A percentile compares a stretch with the other conserved stretches of the same genome.
Conservation (phyloP, 2,113 vertebrate genomes). For the Xyrauchen texanus region DNA sequence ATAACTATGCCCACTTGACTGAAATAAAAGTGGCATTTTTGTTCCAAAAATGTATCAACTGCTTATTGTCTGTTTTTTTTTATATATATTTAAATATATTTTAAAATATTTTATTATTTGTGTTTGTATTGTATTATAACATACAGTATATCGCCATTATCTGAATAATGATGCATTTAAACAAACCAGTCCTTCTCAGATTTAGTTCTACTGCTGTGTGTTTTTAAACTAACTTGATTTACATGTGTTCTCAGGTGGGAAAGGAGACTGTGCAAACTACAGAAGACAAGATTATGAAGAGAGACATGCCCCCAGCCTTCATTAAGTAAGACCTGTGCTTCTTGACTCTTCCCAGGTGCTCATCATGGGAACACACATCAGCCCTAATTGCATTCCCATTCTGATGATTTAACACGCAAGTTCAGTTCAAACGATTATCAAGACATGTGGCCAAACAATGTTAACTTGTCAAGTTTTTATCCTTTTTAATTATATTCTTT, state of each 20-base stretch:
- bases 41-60: too few relatives aligned
- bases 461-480: not conserved
- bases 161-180: too few relatives aligned
- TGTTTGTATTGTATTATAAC: too few relatives aligned
- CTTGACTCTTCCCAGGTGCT: constrained; percentile 12
- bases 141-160: too few relatives aligned
- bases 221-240: constrained; percentile 26
- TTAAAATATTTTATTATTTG: too few relatives aligned
- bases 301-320: constrained; percentile 98
- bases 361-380: constrained; percentile 21
- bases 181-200: not conserved
- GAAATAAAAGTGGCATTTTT: too few relatives aligned
- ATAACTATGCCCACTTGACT: too few relatives aligned
- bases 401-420: constrained; percentile 4
- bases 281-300: constrained; percentile 97
- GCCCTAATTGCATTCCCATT: constrained; percentile 1
- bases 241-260: constrained; percentile 83
- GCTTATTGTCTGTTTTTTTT: too few relatives aligned
- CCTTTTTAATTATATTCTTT: not conserved
- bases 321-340: constrained; percentile 85
- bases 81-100: too few relatives aligned
- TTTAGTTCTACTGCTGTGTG: not conserved
- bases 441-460: not conserved
- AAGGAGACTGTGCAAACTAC: constrained; percentile 99
- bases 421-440: not conserved